Base-by-base conservation (phyloP, 2,888 invertebrate genomes). In the Steromphala cineraria region DNA sequence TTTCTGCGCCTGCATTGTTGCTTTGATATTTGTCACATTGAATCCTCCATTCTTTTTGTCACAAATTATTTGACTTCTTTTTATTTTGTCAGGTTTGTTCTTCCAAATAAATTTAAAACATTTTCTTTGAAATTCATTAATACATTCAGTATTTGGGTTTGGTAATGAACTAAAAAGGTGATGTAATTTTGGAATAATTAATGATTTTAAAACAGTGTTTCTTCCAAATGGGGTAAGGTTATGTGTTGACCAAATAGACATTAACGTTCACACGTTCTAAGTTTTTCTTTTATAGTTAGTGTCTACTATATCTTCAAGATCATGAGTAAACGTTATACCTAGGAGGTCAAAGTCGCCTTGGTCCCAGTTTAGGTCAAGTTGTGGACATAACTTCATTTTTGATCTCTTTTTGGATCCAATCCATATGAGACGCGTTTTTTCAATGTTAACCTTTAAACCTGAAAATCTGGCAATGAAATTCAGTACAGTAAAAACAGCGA, bases 401-500 rank as follows among this genome's bases (percentile, higher is more conserved):
- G 17, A 71, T 10, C 28, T 0, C 28, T 71, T 71, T 28, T 71
- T 24, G 8, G 36, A 28, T 71, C 55, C 56, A 13, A 80, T 21
- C 24, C 46, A 40, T n/a, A 56, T n/a, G 8, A 80, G 0, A 31
- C 71, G n/a, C 28, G 76, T 80, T 19, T 56, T 75, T 0, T 75
- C 31, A 19, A 76, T 4, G 19, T 80, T 80, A 28, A 52, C 31
- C 8, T 62, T 78, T 1, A 81, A 71, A 7, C 79, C 71, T 36
- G 76, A 81, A 19, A n/a, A 19, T 40, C 71, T 0, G 19, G 40
- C 81, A 75, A 75, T 62, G 1, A 40, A 17, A 24, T 79, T 53
- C 15, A 81, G 28, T 24, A 31, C 17, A 21, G 36, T 17, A 17
- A 81, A 10, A 56, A 24, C 19, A 67, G n/a, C 24, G 10, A 67